phyloP scores from a whole-genome alignment of 2,888 invertebrate species.

The Aleiodes testaceus region DNA sequence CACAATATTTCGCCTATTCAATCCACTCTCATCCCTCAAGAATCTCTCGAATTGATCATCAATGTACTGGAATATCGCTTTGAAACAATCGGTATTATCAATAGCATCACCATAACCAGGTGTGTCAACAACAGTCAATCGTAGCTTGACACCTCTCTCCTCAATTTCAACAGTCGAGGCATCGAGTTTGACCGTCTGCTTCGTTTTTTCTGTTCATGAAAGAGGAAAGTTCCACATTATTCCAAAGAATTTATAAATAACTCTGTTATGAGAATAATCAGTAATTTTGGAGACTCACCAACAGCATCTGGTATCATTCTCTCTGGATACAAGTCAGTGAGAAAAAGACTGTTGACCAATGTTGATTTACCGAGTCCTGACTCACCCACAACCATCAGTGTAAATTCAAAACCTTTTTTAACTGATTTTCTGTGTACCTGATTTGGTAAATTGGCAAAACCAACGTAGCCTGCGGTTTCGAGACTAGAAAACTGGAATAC shows the following conservation, averaged over 20 bases:
- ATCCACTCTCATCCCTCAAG: slow-evolving; percentile 92
- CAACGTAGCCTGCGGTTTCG: slow-evolving; percentile 91
- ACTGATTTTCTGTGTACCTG: slow-evolving; percentile 98
- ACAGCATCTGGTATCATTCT: slow-evolving; percentile 90
- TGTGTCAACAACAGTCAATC: slow-evolving; percentile 95
- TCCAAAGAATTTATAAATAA: slow-evolving; percentile 17
- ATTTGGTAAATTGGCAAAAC: slow-evolving; percentile 96
- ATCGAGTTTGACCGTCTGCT: slow-evolving; percentile 94
- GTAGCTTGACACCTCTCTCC: slow-evolving; percentile 93
- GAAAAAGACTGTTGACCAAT: slow-evolving; percentile 93
- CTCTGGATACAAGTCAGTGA: slow-evolving; percentile 96
- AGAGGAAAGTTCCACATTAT: slow-evolving; percentile 18
- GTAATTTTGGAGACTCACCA: slow-evolving; percentile 75
- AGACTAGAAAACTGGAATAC: slow-evolving; percentile 83
- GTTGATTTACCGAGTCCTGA: slow-evolving; percentile 96
- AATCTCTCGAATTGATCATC: slow-evolving; percentile 97
- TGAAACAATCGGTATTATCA: slow-evolving; percentile 94
- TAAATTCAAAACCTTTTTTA: slow-evolving; percentile 98
- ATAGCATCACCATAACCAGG: slow-evolving; percentile 97
- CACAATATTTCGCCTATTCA: slow-evolving; percentile 96
- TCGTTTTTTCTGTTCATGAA: slow-evolving; percentile 83
- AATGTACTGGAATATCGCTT: slow-evolving; percentile 95
- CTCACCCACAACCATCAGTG: slow-evolving; percentile 95
- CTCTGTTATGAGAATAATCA: slow-evolving; percentile 36
- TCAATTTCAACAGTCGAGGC: slow-evolving; percentile 98